phyloP scores from a whole-genome alignment of 2,888 invertebrate species.

The Eutolmus rufibarbis region DNA sequence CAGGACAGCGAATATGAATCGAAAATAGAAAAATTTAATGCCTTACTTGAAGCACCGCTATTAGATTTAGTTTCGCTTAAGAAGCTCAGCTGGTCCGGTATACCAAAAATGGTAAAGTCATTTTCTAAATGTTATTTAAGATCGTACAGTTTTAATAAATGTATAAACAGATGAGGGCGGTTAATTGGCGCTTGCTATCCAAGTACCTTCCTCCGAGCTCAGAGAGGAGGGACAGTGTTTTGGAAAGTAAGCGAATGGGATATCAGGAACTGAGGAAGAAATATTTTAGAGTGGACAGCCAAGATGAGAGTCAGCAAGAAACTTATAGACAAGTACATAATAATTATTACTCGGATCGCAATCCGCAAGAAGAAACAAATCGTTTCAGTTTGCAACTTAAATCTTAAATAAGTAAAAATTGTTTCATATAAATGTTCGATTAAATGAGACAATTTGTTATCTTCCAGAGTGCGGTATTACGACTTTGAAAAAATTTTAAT shows the following conservation, averaged over 20 bases:
- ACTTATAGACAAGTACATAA: conserved; percentile 81
- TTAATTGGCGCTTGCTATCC: conserved; percentile 73
- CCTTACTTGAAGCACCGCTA: conserved; percentile 76
- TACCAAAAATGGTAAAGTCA: conserved; percentile 80
- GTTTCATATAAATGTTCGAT: neutral
- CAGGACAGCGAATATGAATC: conserved; percentile 77
- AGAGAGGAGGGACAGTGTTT: conserved; percentile 84
- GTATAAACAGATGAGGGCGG: conserved; percentile 66
- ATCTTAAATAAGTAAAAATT: neutral
- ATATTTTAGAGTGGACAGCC: conserved; percentile 90
- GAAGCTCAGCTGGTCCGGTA: conserved; percentile 94
- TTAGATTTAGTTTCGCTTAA: conserved; percentile 87
- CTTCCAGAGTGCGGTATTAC: neutral
- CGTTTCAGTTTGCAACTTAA: neutral
- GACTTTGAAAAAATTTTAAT: neutral
- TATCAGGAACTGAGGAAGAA: conserved; percentile 95
- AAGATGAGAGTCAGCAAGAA: conserved; percentile 84
- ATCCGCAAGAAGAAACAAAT: neutral
- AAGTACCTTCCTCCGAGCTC: conserved; percentile 94
- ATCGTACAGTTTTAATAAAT: neutral
- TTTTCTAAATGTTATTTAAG: neutral
- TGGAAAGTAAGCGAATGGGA: conserved; percentile 92
- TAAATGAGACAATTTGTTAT: neutral
- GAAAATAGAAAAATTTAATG: conserved; percentile 85
- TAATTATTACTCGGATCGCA: neutral